Conservation (phyloP, 1,140 invertebrate genomes). For the Philaenus spumarius region DNA sequence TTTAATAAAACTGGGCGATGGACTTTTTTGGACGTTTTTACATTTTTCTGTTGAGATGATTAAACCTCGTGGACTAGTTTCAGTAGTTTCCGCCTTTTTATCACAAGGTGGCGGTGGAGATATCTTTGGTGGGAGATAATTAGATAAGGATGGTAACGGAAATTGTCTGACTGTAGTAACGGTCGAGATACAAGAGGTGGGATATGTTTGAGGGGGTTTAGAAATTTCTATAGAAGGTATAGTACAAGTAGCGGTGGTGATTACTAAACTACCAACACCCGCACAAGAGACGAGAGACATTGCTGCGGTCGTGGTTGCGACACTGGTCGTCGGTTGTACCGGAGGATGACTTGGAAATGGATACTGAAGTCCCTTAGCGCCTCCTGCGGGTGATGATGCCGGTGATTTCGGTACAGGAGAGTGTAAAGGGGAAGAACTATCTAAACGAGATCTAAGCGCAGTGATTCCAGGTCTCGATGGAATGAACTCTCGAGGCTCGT, state of each 20-base stretch:
- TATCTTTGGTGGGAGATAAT: conserved; percentile 23
- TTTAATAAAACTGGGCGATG: conserved; percentile 7
- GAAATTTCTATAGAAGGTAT: conserved; percentile 11
- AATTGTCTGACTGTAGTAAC: conserved; percentile 18
- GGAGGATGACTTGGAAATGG: conserved; percentile 73
- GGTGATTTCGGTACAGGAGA: conserved; percentile 27
- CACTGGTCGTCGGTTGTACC: conserved; percentile 28
- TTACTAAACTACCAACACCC: neutral
- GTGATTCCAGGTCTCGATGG: conserved; percentile 29
- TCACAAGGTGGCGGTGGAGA: conserved; percentile 21
- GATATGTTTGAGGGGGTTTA: conserved; percentile 23
- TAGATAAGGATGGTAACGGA: conserved; percentile 5
- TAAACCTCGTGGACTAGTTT: neutral
- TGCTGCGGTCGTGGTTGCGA: conserved; percentile 19
- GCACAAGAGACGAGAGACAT: conserved; percentile 4
- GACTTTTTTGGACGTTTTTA: conserved; percentile 13
- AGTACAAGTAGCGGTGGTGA: conserved; percentile 20
- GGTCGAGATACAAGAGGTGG: conserved; percentile 17
- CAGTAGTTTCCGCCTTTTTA: conserved; percentile 4
- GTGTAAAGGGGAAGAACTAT: conserved; percentile 24
- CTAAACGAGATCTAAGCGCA: conserved; percentile 24
- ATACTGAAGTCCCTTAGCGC: conserved; percentile 62
- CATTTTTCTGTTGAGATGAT: conserved; percentile 16
- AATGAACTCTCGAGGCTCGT: conserved; percentile 61
- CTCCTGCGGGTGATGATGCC: conserved; percentile 35